Evolutionary conservation across 2,797 vertebrate species (phyloP), one percentile per base, ranked within the genome.

Genomic region (Lemur catta): DNA sequence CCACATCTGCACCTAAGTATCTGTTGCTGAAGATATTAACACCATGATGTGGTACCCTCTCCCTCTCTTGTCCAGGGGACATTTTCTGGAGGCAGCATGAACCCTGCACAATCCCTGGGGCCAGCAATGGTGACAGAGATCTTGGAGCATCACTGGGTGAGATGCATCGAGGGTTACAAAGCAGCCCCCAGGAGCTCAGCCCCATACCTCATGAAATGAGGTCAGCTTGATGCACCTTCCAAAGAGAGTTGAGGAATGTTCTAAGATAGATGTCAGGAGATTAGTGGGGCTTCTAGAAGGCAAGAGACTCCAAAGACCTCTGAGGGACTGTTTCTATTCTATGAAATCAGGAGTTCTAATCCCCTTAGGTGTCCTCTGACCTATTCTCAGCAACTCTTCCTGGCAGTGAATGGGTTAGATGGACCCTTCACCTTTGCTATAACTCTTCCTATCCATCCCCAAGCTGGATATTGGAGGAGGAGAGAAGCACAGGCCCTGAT

Each of bases 141-240:
- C 97, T 99, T 99, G 99, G 99, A 99, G 41, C 97, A 99, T 94
- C 99, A 99, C 80, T 99, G 99, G 99, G 99, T 99, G 96, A 99
- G 98, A 57, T n/a, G 65, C 6, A 71, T 18, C 2, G 9, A 72
- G 96, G 22, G 30, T 38, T 41, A 52, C 7, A 11, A 35, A 26
- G n/a, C 46, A 43, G 67, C 33, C 84, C 90, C 91, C 86, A 59
- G 22, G 28, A 93, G 80, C 91, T 84, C 61, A 93, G 79, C 26
- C 63, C 65, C 57, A 41, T 63, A n/a, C 41, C 48, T 38, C 6
- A 6, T 13, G 6, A 72, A 65, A 46, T 84, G 57, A 91, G 46
- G 35, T 89, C 89, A 59, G 78, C 33, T 76, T 84, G 81, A 88
- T 15, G 28, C 35, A 85, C 52, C 46, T 85, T 92, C 74, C 38